Base-by-base conservation (phyloP, 2,888 invertebrate genomes). In the Noctuana brunneofusca region DNA sequence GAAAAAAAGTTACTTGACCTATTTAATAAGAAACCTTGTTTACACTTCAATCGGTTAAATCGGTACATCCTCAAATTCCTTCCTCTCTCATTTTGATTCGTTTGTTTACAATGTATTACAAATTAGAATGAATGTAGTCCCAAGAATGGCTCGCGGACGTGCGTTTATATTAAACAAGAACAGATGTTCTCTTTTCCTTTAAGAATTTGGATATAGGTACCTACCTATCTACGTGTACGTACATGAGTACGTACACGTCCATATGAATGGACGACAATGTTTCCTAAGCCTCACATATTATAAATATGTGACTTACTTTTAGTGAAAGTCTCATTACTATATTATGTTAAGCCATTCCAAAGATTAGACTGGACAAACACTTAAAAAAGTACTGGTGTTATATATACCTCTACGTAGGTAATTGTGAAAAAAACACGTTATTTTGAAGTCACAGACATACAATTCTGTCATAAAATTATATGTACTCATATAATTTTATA, bases 121-220 rank as follows among this genome's bases (percentile, higher is more conserved):
- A 58, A 58, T 58, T 50, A 27, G 58, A 43, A 58, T 58, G 16
- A 58, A 27, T 35, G 48, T 35, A 38, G 38, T 58, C 52, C 58
- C 27, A 41, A 43, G 58, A 58, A 58, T 52, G 58, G 58, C 58
- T 22, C 0, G 58, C 27, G 52, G 52, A 30, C 58, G 59, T 60
- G 59, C 59, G 53, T 54, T 60, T 53, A 54, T 60, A 60, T 53
- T 54, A 60, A 60, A 60, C 59, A 60, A 46, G 46, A 60, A 53
- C 53, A 60, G 59, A 60, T 60, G 59, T 46, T 60, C 46, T n/a
- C 27, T 30, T 53, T 59, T 54, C 46, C 46, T 60, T 24, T 50
- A 30, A 30, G 27, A 22, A 24, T 24, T 14, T 1, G 22, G 20
- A 5, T 48, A 14, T 46, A 9, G 18, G 14, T 38, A 14, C 12